Base-by-base conservation (phyloP, 2,113 vertebrate genomes). In the Neotoma lepida region DNA sequence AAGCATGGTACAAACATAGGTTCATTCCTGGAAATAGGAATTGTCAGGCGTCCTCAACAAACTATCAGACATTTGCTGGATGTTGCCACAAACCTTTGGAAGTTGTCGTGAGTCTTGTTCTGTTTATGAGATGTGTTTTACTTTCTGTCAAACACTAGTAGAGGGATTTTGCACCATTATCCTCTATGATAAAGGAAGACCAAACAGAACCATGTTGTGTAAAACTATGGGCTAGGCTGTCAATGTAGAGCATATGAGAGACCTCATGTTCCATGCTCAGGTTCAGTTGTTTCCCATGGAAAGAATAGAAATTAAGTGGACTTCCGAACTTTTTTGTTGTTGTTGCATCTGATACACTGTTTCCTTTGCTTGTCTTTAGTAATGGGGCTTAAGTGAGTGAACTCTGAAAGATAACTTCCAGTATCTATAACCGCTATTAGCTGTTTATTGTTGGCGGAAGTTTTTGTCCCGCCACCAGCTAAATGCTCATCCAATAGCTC, bases 361-460 rank as follows among this genome's bases (percentile, higher is more conserved):
- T 95, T 71, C 33, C 41, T 85, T 78, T 94, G 18, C 41, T 93
- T 30, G 33, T 77, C 39, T 20, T 95, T 77, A 35, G 18, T 70
- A 76, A 44, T 12, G 35, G 64, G 68, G 63, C 84, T 94, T 86
- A 86, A 35, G 1, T 74, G 64, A 77, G 61, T 33, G 39, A 85
- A 39, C 64, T 68, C 81, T 89, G 63, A 63, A 63, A 96, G 88
- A 35, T 66, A 80, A 35, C 44, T 78, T 61, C 0, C 41, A 35
- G 30, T 87, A 70, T 28, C 6, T 56, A 3, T 68, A 78, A 30
- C 58, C 35, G 28, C 78, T 94, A 58, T 71, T 88, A 94, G 78
- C 30, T 78, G 0, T 76, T 91, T 86, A 70, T n/a, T 70, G 17
- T n/a, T 70, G 66, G 35, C 7, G 6, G 17, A 70, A 8, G 6